Evolutionary conservation across 2,888 invertebrate genomes (phyloP), one percentile per base, ranked within the genome.

Genomic region (Podabrus alpinus): DNA sequence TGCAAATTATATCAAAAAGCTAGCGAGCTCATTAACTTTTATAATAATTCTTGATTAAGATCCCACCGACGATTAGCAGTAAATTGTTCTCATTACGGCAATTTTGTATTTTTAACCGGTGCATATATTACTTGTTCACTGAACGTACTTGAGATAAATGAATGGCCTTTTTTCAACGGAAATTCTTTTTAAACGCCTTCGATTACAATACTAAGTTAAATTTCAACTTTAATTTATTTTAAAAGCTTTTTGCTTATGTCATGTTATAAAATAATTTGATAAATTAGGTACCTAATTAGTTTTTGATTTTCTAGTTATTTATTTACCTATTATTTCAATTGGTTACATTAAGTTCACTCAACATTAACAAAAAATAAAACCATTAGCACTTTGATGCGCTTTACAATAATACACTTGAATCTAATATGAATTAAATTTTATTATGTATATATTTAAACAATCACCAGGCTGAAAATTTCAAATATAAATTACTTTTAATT

Each of bases 21-120:
- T 69, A 81, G 80, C 81, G 82, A 84, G 84, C 86, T 87, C 87
- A 87, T 88, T 88, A 88, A 86, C 83, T 86, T 86, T 84, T 83
- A 85, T 85, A 84, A 85, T 86, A 85, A 86, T 86, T 86, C 86
- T 86, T 86, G 87, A 87, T 87, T 86, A 87, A 87, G 88, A 88
- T 88, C 87, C 86, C 83, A 81, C 84, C 81, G 85, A 85, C 86
- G 87, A 88, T 88, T 88, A 88, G 87, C 87, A 86, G 86, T 88
- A 87, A 88, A 88, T 87, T 87, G 88, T 88, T 87, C 87, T 87
- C 87, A 88, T 88, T 88, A 88, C 83, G 82, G 87, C 87, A 87
- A 88, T 88, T 87, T 88, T 87, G 87, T 87, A 87, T 87, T 87
- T 88, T 87, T 86, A 88, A 87, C 86, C 85, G 86, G 85, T 85